Evolutionary conservation across 1,140 invertebrate genomes (phyloP).

Genomic region (Batillaria attramentaria): DNA sequence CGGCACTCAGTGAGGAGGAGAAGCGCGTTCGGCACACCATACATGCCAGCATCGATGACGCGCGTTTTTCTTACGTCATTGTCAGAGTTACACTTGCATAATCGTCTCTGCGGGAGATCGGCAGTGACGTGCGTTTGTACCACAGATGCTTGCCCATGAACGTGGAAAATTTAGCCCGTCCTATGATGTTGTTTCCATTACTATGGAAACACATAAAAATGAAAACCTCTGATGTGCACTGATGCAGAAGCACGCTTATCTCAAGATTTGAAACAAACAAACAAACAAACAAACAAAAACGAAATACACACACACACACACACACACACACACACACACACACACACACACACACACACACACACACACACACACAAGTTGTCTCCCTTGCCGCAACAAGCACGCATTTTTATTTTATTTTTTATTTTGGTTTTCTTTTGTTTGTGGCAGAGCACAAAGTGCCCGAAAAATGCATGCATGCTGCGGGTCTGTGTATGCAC

Average conservation of each 20-base stretch:
- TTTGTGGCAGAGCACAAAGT: too few relatives aligned
- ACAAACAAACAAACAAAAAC: not conserved
- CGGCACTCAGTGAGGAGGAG: too few relatives aligned
- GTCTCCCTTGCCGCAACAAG: not conserved
- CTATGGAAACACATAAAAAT: not conserved
- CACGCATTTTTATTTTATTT: not conserved
- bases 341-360: not conserved
- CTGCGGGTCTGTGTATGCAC: not conserved
- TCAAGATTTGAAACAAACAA: not conserved
- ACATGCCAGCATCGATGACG: too few relatives aligned
- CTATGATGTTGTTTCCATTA: too few relatives aligned
- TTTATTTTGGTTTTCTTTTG: not conserved
- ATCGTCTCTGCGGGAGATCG: too few relatives aligned
- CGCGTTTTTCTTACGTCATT: too few relatives aligned
- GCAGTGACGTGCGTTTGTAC: not conserved
- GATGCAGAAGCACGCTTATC: not conserved
- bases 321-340: not conserved
- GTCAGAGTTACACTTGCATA: too few relatives aligned
- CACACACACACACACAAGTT: not conserved
- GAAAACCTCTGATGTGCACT: not conserved
- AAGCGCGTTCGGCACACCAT: too few relatives aligned
- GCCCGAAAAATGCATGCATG: not conserved
- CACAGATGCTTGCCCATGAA: not conserved
- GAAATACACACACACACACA: constrained; percentile 10
- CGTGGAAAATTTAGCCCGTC: not conserved